phyloP scores from a whole-genome alignment of 2,888 invertebrate genomes.

The Blastobasis lacticolella region DNA sequence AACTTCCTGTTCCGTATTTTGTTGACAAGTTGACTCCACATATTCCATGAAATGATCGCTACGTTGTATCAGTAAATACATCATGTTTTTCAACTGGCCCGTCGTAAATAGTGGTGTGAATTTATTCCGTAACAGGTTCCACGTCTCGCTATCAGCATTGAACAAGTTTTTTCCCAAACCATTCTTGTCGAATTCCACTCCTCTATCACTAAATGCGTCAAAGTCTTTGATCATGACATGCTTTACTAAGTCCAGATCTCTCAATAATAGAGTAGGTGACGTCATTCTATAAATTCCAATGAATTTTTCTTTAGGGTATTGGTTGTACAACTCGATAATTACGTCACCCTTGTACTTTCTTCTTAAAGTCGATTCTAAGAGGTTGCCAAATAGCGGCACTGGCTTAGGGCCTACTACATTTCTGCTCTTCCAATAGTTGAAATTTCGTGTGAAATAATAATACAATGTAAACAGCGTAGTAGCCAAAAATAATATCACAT shows the following conservation, averaged over 20 bases:
- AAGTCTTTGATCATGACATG: constrained; percentile 44
- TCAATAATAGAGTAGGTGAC: constrained; percentile 31
- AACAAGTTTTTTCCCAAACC: constrained; percentile 39
- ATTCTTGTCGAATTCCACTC: constrained; percentile 30
- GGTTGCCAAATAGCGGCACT: neutral
- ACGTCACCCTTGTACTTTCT: constrained; percentile 20
- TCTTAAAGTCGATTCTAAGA: constrained; percentile 22
- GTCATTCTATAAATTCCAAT: constrained; percentile 41
- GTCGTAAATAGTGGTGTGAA: constrained; percentile 45
- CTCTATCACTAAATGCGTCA: constrained; percentile 35
- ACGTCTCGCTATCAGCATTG: constrained; percentile 34
- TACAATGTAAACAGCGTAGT: neutral
- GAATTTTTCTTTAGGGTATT: constrained; percentile 26
- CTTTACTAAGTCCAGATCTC: constrained; percentile 44
- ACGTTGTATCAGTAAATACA: constrained; percentile 29
- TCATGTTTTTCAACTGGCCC: constrained; percentile 44
- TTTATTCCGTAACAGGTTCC: constrained; percentile 32
- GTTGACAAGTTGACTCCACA: constrained; percentile 7
- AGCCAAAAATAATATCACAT: too few species aligned
- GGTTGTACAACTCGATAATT: constrained; percentile 9
- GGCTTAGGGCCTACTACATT: neutral
- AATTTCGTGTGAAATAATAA: neutral
- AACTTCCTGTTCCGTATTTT: constrained; percentile 16
- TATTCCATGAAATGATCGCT: constrained; percentile 29
- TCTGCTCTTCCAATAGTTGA: neutral